Percentiles rank a stretch among this genome's conserved stretches.
Evolutionary conservation across 30 jellyfish, hydroid and myxozoan genomes (phyloP).

Genomic region (Hydra vulgaris): DNA sequence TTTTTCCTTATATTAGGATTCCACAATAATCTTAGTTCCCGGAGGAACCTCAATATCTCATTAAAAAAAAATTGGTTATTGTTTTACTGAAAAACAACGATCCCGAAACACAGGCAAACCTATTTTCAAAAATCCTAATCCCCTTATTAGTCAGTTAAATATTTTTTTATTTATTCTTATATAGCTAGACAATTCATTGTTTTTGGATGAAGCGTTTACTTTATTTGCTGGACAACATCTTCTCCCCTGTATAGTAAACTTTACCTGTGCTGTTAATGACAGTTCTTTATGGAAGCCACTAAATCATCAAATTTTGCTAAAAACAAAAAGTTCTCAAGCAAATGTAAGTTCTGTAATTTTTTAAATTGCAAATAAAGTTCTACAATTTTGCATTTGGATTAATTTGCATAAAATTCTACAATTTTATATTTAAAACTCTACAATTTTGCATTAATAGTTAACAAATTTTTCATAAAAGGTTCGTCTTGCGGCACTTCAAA

Average conservation of each 20-base stretch:
- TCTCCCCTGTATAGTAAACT: slow-evolving; percentile 53
- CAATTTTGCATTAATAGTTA: too few relatives aligned
- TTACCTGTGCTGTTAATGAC: slow-evolving; percentile 70
- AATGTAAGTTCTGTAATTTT: slow-evolving; percentile 33
- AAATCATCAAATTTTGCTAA: slow-evolving; percentile 48
- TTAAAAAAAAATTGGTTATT: too few relatives aligned
- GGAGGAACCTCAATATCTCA: too few relatives aligned
- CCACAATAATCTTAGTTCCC: too few relatives aligned
- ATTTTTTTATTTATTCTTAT: too few relatives aligned
- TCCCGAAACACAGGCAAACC: too few relatives aligned
- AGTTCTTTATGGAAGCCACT: slow-evolving; percentile 68
- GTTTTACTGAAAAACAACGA: too few relatives aligned
- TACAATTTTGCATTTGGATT: neutral
- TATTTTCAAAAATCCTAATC: too few relatives aligned
- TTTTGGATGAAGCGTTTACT: slow-evolving; percentile 11
- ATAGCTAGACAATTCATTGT: slow-evolving; percentile 49
- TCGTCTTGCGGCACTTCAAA: slow-evolving; percentile 59
- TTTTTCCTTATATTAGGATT: too few relatives aligned
- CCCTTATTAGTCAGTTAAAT: too few relatives aligned
- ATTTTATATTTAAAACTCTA: neutral
- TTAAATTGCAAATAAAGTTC: neutral
- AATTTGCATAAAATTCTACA: neutral
- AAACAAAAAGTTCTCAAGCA: slow-evolving; percentile 40
- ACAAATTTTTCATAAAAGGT: too few relatives aligned
- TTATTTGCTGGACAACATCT: slow-evolving; percentile 36